Evolutionary conservation across 2,797 vertebrate genomes (phyloP).

Genomic region (Rhinophrynus dorsalis): DNA sequence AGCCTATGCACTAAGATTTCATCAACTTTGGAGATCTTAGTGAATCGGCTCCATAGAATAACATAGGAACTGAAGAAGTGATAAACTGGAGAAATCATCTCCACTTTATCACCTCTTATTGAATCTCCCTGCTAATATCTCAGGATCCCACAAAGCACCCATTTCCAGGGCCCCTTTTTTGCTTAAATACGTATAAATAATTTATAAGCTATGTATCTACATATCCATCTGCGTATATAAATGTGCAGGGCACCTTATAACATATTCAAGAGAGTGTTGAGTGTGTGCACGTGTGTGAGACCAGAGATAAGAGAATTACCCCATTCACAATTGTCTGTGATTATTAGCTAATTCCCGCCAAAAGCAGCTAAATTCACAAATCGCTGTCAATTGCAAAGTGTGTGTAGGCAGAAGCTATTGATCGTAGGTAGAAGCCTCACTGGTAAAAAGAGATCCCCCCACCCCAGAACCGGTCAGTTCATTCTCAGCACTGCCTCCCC

Average conservation of each 20-base stretch:
- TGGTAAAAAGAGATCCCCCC: slow-evolving; percentile 60
- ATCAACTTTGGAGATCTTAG: too few species aligned
- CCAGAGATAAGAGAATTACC: slow-evolving; percentile 9
- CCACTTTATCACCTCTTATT: too few species aligned
- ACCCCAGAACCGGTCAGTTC: slow-evolving; percentile 60
- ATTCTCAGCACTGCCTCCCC: slow-evolving; percentile 46
- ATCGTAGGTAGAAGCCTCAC: slow-evolving; percentile 38
- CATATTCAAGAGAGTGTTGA: too few species aligned
- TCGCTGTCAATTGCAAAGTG: slow-evolving; percentile 52
- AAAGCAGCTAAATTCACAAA: slow-evolving; percentile 17
- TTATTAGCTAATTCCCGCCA: slow-evolving; percentile 42
- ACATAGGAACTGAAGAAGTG: too few species aligned
- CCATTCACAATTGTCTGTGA: slow-evolving; percentile 4
- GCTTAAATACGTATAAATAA: not conserved
- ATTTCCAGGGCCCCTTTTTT: too few species aligned
- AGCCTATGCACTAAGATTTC: too few species aligned
- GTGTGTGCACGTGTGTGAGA: slow-evolving; percentile 19
- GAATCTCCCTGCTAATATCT: too few species aligned
- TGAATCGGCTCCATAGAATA: too few species aligned
- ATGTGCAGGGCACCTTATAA: not conserved
- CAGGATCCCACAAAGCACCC: too few species aligned
- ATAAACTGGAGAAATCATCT: too few species aligned
- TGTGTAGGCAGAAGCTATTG: slow-evolving; percentile 60
- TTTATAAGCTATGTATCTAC: not conserved
- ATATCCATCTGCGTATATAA: not conserved